A percentile compares a stretch with the other conserved stretches of the same genome.
Evolutionary conservation across 2,888 invertebrate species (phyloP).

Genomic region (Perizoma affinitatum): DNA sequence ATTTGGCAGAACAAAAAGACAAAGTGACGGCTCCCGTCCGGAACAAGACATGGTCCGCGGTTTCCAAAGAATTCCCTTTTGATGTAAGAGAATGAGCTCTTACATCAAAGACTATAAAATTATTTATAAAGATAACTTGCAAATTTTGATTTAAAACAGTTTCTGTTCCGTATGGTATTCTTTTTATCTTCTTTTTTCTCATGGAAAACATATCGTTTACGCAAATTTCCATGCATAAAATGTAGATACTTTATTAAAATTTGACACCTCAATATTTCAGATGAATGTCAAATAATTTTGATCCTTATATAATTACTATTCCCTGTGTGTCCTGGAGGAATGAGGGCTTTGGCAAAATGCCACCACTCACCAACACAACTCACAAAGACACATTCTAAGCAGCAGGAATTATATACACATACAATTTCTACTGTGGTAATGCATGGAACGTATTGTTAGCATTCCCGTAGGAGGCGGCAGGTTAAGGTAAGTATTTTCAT

Average conservation of each 20-base stretch:
- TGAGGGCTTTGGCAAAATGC: conserved; percentile 11
- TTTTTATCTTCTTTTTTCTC: not conserved
- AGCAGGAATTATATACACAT: conserved; percentile 28
- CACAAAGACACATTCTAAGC: conserved; percentile 19
- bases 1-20: conserved; percentile 51
- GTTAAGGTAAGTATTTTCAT: not conserved
- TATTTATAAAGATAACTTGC: not conserved
- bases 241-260: no score
- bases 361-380: conserved; percentile 12
- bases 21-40: conserved; percentile 41
- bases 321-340: conserved; percentile 2
- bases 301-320: not conserved
- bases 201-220: not conserved
- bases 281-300: not conserved
- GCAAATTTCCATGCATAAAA: no score
- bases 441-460: conserved; percentile 29
- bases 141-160: no score
- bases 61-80: conserved; percentile 34
- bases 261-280: not conserved
- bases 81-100: no score
- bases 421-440: conserved; percentile 29
- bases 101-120: conserved; percentile 17
- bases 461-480: conserved; percentile 28
- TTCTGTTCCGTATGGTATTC: no score
- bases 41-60: conserved; percentile 38